These are phyloP conservation scores for Trididemnum nubilum DNA, from an alignment of 23 tunicate species.

Conservation along the genomic window DNA sequence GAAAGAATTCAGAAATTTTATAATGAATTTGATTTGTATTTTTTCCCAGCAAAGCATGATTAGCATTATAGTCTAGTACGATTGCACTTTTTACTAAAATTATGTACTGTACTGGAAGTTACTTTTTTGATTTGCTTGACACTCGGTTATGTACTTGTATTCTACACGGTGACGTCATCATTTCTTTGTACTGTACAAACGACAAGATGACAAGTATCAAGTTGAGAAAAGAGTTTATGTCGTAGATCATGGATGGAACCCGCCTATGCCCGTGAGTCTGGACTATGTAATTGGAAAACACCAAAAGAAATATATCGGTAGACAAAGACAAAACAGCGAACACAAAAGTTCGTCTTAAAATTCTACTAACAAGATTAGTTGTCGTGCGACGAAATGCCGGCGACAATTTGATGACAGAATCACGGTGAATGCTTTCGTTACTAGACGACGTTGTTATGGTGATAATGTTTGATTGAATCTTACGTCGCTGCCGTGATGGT, in stretches of 20 bases:
- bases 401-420: conserved; percentile 11
- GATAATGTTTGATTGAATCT: background rate
- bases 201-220: conserved; percentile 19
- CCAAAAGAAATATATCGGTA: conserved; percentile 16
- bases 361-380: background rate
- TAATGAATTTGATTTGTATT: too few species aligned
- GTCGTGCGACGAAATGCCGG: conserved; percentile 13
- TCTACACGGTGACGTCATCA: conserved; percentile 28
- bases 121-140: background rate
- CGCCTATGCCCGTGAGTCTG: conserved; percentile 4
- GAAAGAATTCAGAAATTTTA: too few species aligned
- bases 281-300: conserved; percentile 20
- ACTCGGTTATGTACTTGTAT: background rate
- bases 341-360: conserved; percentile 12
- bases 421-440: background rate
- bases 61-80: too few species aligned
- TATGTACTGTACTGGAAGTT: background rate
- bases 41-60: too few species aligned
- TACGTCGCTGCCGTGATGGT: background rate
- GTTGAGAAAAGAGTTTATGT: conserved; percentile 28
- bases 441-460: background rate
- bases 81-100: too few species aligned
- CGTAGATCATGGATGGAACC: conserved; percentile 20
- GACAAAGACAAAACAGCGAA: conserved; percentile 28
- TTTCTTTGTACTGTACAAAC: conserved; percentile 21